Base-by-base conservation (phyloP, 2,888 invertebrate genomes). In the Tineola bisselliella region DNA sequence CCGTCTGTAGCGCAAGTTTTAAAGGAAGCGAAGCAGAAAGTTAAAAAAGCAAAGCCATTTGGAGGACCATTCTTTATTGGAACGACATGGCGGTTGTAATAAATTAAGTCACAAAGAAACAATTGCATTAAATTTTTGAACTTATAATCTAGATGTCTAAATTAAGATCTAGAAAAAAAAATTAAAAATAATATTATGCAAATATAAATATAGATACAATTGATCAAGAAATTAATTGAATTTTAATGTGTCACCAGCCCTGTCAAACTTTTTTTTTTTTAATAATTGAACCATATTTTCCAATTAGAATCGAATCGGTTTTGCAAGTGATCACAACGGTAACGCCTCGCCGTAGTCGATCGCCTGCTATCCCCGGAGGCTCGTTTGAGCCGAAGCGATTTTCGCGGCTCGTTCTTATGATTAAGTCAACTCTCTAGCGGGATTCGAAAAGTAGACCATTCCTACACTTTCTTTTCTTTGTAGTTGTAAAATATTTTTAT, bases 391-490 rank as follows among this genome's bases (percentile, higher is more conserved):
- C 70, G 75, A 71, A 82, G 77, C 83, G 81, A 81, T 84, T 82
- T 77, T 81, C 80, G 79, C 81, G 77, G 77, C 75, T 72, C 82
- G 78, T 77, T 84, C 81, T 83, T 84, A 84, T 86, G 83, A 86
- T 87, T 86, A 84, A 86, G 80, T 77, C 80, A 74, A 77, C 71
- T 78, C 86, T 79, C 48, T 43, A 65, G 71, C 68, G 84, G 84
- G 86, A 83, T 70, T 79, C 67, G 58, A 58, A 58, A 58, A 58
- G 33, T 58, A 58, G 58, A 58, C 58, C 44, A 48, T 19, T 25
- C 30, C 31, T n/a, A 13, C 19, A 17, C 18, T 31, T 48, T 44
- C 43, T 12, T 44, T 44, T 60, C 44, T 60, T 30, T 44, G 17
- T 33, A 4, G 31, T 48, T 5, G 48, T 48, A 17, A 48, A 48